Conservation (phyloP, 1,140 invertebrate species). For the Ectropis grisescens region DNA sequence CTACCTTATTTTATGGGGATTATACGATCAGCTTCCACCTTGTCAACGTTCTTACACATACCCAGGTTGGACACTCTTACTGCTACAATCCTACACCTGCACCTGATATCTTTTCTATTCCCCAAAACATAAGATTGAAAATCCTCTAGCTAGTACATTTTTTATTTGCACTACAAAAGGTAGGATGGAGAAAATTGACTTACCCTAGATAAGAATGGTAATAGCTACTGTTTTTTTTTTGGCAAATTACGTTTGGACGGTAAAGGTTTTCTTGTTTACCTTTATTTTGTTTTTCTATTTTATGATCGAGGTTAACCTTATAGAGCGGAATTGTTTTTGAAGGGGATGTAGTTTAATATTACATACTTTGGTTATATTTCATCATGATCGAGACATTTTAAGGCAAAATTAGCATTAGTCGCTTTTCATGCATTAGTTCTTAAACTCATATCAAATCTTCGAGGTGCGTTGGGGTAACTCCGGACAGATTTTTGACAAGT, state of each 20-base stretch:
- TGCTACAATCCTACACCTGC: slow-evolving; percentile 15
- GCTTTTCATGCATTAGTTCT: too few species aligned
- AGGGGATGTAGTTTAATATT: too few species aligned
- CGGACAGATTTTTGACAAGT: too few species aligned
- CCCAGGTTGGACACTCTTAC: slow-evolving; percentile 55
- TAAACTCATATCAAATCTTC: too few species aligned
- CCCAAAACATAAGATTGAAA: slow-evolving; percentile 11
- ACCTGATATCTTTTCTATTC: slow-evolving; percentile 11
- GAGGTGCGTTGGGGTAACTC: too few species aligned
- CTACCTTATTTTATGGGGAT: slow-evolving; percentile 67
- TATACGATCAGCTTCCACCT: slow-evolving; percentile 64
- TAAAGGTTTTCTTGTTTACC: slow-evolving; percentile 55
- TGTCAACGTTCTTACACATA: slow-evolving; percentile 58
- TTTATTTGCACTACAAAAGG: too few species aligned
- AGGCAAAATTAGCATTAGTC: too few species aligned
- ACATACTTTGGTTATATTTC: too few species aligned
- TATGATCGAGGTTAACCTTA: neutral
- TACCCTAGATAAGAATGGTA: slow-evolving; percentile 62
- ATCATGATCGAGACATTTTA: too few species aligned
- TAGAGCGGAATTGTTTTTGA: too few species aligned
- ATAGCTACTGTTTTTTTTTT: slow-evolving; percentile 56
- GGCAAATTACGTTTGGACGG: slow-evolving; percentile 51
- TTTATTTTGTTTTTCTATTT: slow-evolving; percentile 41
- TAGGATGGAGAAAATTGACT: slow-evolving; percentile 61
- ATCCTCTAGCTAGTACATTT: too few species aligned